Conservation (phyloP, 2,113 vertebrate species). For the Pangasianodon gigas region DNA sequence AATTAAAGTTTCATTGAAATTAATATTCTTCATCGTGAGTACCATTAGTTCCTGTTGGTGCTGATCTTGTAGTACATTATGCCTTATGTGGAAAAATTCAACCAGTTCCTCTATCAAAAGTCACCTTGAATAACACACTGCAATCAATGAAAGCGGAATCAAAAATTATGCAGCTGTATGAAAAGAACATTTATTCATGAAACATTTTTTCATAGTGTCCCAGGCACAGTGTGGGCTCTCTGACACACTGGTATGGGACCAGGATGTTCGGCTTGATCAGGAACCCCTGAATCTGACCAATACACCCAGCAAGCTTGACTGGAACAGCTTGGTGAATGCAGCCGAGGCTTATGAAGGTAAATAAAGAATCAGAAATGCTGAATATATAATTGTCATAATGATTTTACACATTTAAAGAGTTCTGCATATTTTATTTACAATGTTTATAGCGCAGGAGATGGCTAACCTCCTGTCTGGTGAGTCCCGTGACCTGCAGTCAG, state of each 20-base stretch:
- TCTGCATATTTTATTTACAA: neutral
- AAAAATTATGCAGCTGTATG: neutral
- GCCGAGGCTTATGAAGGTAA: slow-evolving; percentile 78
- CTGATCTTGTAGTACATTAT: neutral
- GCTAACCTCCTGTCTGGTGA: slow-evolving; percentile 8
- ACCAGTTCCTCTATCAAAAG: neutral
- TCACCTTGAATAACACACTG: neutral
- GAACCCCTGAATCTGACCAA: slow-evolving; percentile 71
- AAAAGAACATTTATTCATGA: neutral
- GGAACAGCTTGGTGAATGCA: slow-evolving; percentile 75
- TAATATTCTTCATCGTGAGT: no score
- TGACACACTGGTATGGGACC: slow-evolving; percentile 26
- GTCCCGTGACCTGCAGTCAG: neutral
- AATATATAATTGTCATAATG: neutral
- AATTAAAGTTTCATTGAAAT: no score
- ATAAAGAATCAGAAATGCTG: slow-evolving; percentile 1
- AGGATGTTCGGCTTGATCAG: slow-evolving; percentile 12
- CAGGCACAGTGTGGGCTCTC: neutral
- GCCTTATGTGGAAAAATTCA: neutral
- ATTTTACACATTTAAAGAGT: neutral
- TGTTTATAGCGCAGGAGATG: slow-evolving; percentile 38
- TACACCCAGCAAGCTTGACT: slow-evolving; percentile 68
- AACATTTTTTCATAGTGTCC: slow-evolving; percentile 15
- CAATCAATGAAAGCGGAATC: neutral
- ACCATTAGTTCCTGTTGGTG: neutral